Evolutionary conservation across 2,797 vertebrate species (phyloP), one percentile per base, ranked within the genome.

Genomic region (Tiaroga cobitis): DNA sequence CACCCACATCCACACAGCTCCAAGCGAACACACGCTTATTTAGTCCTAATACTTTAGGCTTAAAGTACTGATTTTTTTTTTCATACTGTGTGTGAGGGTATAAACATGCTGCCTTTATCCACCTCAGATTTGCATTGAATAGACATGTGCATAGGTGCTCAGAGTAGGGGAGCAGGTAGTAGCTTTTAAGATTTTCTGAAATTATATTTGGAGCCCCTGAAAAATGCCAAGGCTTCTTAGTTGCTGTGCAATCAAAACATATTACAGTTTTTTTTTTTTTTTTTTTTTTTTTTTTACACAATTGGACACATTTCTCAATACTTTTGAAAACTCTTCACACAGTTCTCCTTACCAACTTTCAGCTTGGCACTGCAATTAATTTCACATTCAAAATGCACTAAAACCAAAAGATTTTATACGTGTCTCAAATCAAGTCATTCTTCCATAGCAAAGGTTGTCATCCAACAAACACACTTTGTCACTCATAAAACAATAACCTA

Each of bases 81-180:
- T 74, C 91, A 92, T 83, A 41, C 80, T 74, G 41, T 69, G 68
- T 49, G 5, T 85, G 49, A 43, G 91, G 90, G 93, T 93, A 94
- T 93, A 94, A 74, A 91, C 85, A 89, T 91, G 90, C 91, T 92
- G 92, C 88, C 89, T 85, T 86, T 91, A 91, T 80, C 29, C 90
- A 88, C 90, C 92, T 94, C 91, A 92, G 91, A 93, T 91, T 90
- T 92, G 89, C 90, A 37, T 90, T 90, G 89, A 91, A 92, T 89
- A 91, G 91, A 92, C 91, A 89, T 92, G 91, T 92, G 91, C 92
- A 94, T 93, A 93, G 93, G 93, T 93, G 91, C 89, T 82, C 56
- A 82, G 76, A 68, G 67, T 83, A 49, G 59, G 85, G n/a, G 68
- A 54, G 46, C 26, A 46, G 34, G 49, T 32, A 21, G 61, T 46